Evolutionary conservation across 2,888 invertebrate genomes (phyloP).

Genomic region (Acleris literana): DNA sequence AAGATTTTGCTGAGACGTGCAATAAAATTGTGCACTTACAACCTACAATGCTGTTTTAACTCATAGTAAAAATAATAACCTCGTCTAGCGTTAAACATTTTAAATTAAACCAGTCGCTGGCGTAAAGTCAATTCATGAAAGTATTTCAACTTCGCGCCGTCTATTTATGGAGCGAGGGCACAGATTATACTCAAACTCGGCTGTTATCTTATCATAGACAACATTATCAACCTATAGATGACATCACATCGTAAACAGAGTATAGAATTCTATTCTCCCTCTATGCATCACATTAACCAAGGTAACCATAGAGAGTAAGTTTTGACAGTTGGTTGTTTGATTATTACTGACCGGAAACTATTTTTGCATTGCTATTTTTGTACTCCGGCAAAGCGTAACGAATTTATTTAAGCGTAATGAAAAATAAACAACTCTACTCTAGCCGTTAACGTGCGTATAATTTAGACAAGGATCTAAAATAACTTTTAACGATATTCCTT

Average conservation of each 20-base stretch:
- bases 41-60: too few species aligned
- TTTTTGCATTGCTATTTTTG: constrained; percentile 66
- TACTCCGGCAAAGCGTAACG: constrained; percentile 58
- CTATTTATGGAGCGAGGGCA: too few species aligned
- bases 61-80: too few species aligned
- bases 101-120: too few species aligned
- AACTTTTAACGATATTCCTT: constrained; percentile 24
- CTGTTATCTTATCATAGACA: constrained; percentile 3
- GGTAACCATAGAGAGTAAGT: constrained; percentile 9
- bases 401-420: constrained; percentile 60
- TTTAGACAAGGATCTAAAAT: constrained; percentile 36
- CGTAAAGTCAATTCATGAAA: too few species aligned
- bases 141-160: too few species aligned
- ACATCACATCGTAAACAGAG: constrained; percentile 11
- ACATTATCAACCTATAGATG: background rate
- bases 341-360: constrained; percentile 33
- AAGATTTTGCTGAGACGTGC: too few species aligned
- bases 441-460: constrained; percentile 52
- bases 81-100: too few species aligned
- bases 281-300: too few species aligned
- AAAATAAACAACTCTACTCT: constrained; percentile 62
- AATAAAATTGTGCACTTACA: too few species aligned
- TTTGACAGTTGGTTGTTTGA: constrained; percentile 34
- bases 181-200: background rate
- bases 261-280: too few species aligned